phyloP scores from a whole-genome alignment of 2,888 invertebrate genomes.

The Nebria salina region DNA sequence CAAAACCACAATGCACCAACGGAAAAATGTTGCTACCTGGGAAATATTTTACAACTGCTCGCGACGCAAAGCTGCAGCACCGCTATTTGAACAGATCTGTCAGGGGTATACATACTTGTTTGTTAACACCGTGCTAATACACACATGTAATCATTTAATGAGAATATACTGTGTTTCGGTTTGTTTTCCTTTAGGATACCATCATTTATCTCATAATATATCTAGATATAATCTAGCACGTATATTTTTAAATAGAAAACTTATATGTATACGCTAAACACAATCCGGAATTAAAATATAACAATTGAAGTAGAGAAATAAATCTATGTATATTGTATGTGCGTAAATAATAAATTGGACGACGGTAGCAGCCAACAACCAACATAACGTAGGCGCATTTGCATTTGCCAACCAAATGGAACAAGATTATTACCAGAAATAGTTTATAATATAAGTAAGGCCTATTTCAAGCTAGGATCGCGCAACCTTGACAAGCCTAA shows the following conservation, averaged over 20 bases:
- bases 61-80: neutral
- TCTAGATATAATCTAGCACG: no score
- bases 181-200: no score
- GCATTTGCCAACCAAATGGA: neutral
- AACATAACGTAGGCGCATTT: neutral
- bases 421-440: conserved; percentile 11
- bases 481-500: conserved; percentile 26
- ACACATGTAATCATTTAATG: neutral
- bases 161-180: neutral
- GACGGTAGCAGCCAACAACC: neutral
- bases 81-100: neutral
- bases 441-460: neutral
- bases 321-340: neutral
- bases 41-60: neutral
- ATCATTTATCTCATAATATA: no score
- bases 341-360: neutral
- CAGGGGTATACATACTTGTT: neutral
- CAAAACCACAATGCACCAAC: neutral
- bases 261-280: no score
- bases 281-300: no score
- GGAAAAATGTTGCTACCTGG: neutral
- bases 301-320: neutral
- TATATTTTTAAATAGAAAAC: no score
- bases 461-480: neutral
- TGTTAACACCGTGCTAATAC: neutral